Base-by-base conservation (phyloP, 1,140 invertebrate species). In the Arctopsyche grandis region DNA sequence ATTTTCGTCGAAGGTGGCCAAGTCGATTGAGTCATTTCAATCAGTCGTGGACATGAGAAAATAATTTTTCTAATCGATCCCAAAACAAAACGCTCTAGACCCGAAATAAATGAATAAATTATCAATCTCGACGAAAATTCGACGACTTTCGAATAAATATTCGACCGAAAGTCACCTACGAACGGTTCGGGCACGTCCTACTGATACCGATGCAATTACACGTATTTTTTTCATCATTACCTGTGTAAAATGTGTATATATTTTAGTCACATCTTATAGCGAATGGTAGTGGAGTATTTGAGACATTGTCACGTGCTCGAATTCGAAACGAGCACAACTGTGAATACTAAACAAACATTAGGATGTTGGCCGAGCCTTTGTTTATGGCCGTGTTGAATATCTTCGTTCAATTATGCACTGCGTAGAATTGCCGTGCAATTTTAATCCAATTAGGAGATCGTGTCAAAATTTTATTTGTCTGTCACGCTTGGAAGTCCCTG, bases 21-120 rank as follows among this genome's bases (percentile, higher is more conserved):
- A 52, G 16, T 75, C 48, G 78, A 79, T 79, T 79, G 78, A 79
- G 78, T 75, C 56, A 70, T 79, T 63, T 74, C 56, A 9, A 52
- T 75, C 52, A 66, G 69, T 44, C 69, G n/a, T 38, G 70, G 29
- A 52, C 24, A 44, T 77, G 52, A 74, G 58, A 76, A 76, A 76
- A 24, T 21, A 73, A 22, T 48, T 75, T 75, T 75, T 75, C 19
- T 58, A 7, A 38, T 21, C 46, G 1, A 73, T 19, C 56, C 7
- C 9, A 19, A 60, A 60, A 21, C 56, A 60, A 60, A 60, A 60
- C 48, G 16, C 16, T 19, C 7, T 16, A 52, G 10, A 52, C 16
- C 48, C 16, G 12, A 52, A 16, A 52, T 52, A 52, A 16, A 52
- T 52, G 12, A 52, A 52, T 52, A 52, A 52, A 52, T 52, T 52